These are phyloP conservation scores for Cololabis saira DNA, from an alignment of 2,113 vertebrate species.

Conservation along the genomic window DNA sequence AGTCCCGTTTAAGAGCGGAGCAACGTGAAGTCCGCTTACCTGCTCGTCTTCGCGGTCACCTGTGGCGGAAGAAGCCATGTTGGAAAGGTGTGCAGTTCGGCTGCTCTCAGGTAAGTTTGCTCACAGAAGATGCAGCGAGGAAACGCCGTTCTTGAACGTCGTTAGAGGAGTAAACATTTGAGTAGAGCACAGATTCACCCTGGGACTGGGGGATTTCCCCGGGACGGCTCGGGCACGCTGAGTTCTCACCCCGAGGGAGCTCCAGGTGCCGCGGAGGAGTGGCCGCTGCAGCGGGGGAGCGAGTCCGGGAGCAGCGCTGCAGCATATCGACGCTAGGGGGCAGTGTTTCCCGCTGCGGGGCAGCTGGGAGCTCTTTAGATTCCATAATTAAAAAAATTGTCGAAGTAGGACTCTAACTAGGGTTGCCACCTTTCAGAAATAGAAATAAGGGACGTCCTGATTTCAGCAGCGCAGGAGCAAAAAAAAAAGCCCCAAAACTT, in stretches of 20 bases:
- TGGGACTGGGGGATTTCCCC: neutral
- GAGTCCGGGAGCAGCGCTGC: neutral
- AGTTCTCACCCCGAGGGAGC: conserved; percentile 3
- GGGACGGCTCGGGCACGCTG: neutral
- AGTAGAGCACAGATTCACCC: neutral
- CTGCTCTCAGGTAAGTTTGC: conserved; percentile 48
- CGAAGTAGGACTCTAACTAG: too few relatives aligned
- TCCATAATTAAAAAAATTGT: too few relatives aligned
- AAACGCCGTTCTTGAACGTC: neutral
- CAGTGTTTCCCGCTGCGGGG: conserved; percentile 1
- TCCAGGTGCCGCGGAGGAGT: conserved; percentile 41
- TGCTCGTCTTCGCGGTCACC: conserved; percentile 66
- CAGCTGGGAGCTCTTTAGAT: too few relatives aligned
- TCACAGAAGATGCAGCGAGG: neutral
- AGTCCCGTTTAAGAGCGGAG: neutral
- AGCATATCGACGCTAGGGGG: conserved; percentile 18
- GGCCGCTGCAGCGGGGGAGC: conserved; percentile 12
- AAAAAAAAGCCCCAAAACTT: too few relatives aligned
- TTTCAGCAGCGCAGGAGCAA: too few relatives aligned
- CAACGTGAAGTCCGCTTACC: conserved; percentile 40
- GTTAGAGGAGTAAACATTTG: neutral
- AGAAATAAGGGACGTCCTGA: too few relatives aligned
- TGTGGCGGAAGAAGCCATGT: conserved; percentile 76
- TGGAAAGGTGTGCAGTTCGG: conserved; percentile 35
- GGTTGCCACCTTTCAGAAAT: too few relatives aligned